Conservation (phyloP, 2,113 vertebrate genomes). For the Panthera tigris region DNA sequence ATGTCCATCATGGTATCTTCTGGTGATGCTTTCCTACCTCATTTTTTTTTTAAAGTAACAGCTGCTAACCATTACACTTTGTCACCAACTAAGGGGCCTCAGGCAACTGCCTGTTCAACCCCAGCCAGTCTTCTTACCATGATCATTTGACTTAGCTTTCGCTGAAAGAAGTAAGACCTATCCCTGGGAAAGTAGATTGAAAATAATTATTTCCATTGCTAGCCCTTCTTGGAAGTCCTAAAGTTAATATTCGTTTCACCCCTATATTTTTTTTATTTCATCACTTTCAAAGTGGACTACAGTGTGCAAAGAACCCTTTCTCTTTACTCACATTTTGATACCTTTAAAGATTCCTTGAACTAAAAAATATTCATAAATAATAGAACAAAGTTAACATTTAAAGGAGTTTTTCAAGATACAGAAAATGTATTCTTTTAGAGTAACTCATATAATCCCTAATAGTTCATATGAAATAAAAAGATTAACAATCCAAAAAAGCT, state of each 20-base stretch:
- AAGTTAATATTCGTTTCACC: slow-evolving; percentile 63
- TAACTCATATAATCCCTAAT: background rate
- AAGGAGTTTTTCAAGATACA: background rate
- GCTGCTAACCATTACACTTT: slow-evolving; percentile 78
- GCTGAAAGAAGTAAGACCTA: slow-evolving; percentile 73
- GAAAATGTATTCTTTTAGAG: background rate
- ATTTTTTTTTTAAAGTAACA: background rate
- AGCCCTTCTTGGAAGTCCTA: slow-evolving; percentile 65
- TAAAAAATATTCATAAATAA: slow-evolving; percentile 59
- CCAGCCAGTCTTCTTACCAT: slow-evolving; percentile 78
- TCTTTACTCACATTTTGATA: slow-evolving; percentile 73
- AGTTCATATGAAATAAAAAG: background rate
- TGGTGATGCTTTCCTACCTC: slow-evolving; percentile 59
- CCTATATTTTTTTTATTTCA: slow-evolving; percentile 67
- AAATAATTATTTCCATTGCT: slow-evolving; percentile 73
- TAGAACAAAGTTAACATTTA: background rate
- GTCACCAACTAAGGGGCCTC: slow-evolving; percentile 79
- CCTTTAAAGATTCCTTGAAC: slow-evolving; percentile 48
- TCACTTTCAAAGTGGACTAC: slow-evolving; percentile 72
- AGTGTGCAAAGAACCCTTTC: slow-evolving; percentile 62
- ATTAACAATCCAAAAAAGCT: background rate
- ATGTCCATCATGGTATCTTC: slow-evolving; percentile 68
- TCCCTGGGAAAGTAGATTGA: slow-evolving; percentile 70
- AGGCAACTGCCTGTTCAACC: slow-evolving; percentile 74
- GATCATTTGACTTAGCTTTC: slow-evolving; percentile 75